Evolutionary conservation across 2,888 invertebrate genomes (phyloP), one percentile per base, ranked within the genome.

Genomic region (Pemphredon lugubris): DNA sequence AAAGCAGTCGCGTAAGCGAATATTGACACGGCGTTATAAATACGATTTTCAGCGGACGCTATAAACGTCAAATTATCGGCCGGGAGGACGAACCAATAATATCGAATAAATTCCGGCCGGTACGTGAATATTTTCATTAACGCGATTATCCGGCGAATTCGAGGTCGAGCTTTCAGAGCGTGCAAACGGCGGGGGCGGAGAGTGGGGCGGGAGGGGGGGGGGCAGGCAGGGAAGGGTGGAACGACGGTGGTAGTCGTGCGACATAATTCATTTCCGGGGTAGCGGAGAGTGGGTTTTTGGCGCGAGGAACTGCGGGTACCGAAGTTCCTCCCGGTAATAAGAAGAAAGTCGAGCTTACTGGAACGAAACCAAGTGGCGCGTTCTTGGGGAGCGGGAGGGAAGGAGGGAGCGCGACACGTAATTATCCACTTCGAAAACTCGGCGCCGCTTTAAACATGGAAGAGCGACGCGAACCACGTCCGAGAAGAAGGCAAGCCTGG

Each of bases 321-420:
- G 23, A 72, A 64, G 50, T 71, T 74, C 55, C 23, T 20, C n/a
- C 20, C 44, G 50, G 60, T 64, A 69, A 73, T 61, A 75, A 70
- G 73, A 76, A 66, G 78, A 74, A 64, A 63, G 67, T 65, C 65
- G 34, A 16, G 74, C 59, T 79, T 58, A 78, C 76, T 79, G 74
- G 74, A 78, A 79, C 74, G 76, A 71, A 68, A 79, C 79, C 79
- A 79, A 79, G 79, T 74, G 76, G 68, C 66, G 58, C 67, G 64
- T 72, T 64, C 50, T 54, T 60, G 55, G 55, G 60, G n/a, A 20
- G 51, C 48, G 55, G 32, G 42, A 40, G 42, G 42, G 57, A 48
- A 42, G 48, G 44, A 45, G 64, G 53, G 26, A 45, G 21, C 53
- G 67, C 53, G 69, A 48, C 70, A 45, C 66, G 78, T 77, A 78